Percentiles rank a stretch among this genome's conserved stretches.
Conservation (phyloP, 2,113 vertebrate genomes). For the Archilochus colubris region DNA sequence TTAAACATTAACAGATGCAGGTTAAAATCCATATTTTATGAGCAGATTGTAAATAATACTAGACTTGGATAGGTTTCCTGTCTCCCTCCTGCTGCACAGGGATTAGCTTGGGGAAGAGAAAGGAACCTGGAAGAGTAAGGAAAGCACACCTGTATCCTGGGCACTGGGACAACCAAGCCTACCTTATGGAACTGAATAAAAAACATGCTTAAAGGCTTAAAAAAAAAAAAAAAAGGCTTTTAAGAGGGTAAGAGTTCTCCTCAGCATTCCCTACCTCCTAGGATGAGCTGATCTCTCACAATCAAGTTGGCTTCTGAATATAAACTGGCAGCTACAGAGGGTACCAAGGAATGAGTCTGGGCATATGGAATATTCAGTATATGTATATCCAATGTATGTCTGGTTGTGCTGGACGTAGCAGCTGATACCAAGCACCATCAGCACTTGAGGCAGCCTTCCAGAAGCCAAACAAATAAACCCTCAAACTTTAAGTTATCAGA, state of each 20-base stretch:
- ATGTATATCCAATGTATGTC: too few relatives aligned
- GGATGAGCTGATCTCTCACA: background rate
- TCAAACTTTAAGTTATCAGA: rapidly evolving
- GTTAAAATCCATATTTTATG: slow-evolving; percentile 44
- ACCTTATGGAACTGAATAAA: background rate
- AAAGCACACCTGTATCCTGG: background rate
- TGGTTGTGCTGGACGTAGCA: background rate
- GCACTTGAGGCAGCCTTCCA: background rate
- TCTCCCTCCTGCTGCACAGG: background rate
- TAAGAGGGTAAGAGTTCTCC: background rate
- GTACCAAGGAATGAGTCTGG: background rate
- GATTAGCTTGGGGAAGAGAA: background rate
- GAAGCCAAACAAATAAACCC: background rate
- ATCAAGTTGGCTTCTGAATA: background rate
- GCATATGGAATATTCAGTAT: background rate
- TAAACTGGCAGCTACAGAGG: background rate
- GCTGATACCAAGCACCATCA: background rate
- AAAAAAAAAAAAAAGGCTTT: background rate
- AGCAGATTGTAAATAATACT: background rate
- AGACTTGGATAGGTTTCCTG: background rate
- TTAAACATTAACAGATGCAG: slow-evolving; percentile 49
- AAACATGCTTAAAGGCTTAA: background rate
- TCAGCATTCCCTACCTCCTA: background rate
- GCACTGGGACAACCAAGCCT: background rate
- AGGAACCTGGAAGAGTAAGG: background rate